Base-by-base conservation (phyloP, 1,140 invertebrate species). In the Leptopilina boulardi region DNA sequence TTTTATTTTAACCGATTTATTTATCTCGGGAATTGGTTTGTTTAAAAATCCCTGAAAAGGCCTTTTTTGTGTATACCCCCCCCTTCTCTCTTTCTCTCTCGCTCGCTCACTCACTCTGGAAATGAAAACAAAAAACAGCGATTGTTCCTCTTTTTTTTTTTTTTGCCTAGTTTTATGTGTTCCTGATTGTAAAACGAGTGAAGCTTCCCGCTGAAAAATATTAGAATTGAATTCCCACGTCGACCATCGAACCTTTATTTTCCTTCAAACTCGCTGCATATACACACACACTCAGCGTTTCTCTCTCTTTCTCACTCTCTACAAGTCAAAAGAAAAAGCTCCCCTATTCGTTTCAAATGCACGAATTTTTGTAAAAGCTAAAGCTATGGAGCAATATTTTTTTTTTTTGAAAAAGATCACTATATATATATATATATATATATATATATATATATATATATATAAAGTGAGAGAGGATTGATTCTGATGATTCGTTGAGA, bases 401-500 rank as follows among this genome's bases (percentile, higher is more conserved):
- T 59, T 59, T 54, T 19, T n/a, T 54, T 19, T 0, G 54, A 23
- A 30, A 66, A 66, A 30, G 59, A 66, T 66, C 11, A 66, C 15
- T n/a, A n/a, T n/a, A n/a, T n/a, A n/a, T n/a, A n/a, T n/a, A n/a
- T n/a, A n/a, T n/a, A n/a, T n/a, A n/a, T n/a, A n/a, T n/a, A n/a
- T n/a, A n/a, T n/a, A n/a, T n/a, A n/a, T n/a, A n/a, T n/a, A n/a
- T n/a, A n/a, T n/a, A 15, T 66, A 2, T 13, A 66, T 30, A 26
- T 83, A 76, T 34, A 6, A 6, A 34, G 30, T 1, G 78, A 78
- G 78, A 79, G 66, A 38, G 72, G 42, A 71, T 77, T 73, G 73
- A 82, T 80, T 66, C 81, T 59, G 77, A 73, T 19, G 75, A 73
- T 71, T 70, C 73, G 66, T 84, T 66, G 75, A 77, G 75, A 77